Percentiles rank a stretch among this genome's conserved stretches.
Conservation (phyloP, 1,140 invertebrate species). For the Globodera ellingtonae region DNA sequence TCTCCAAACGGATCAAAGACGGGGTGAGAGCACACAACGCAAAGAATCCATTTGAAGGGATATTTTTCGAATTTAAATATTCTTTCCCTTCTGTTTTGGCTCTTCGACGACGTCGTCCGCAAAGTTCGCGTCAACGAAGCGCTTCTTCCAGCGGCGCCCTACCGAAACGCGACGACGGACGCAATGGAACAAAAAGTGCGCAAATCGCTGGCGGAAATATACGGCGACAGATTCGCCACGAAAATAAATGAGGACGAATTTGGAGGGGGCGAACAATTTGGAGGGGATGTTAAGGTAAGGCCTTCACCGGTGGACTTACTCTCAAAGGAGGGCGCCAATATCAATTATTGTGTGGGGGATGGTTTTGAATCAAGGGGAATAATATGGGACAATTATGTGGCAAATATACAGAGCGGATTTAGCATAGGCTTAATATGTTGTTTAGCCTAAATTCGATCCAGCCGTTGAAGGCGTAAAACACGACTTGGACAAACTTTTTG, state of each 20-base stretch:
- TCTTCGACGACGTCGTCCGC: slow-evolving; percentile 89
- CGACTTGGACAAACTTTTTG: slow-evolving; percentile 78
- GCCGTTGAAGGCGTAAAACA: slow-evolving; percentile 74
- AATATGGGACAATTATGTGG: too few species aligned
- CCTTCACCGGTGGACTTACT: not conserved
- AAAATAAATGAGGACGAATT: slow-evolving; percentile 72
- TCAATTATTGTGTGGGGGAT: too few species aligned
- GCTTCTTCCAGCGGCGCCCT: slow-evolving; percentile 73
- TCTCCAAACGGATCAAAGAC: slow-evolving; percentile 87
- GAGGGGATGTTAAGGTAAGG: slow-evolving; percentile 72
- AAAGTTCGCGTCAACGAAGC: slow-evolving; percentile 85
- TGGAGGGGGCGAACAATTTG: slow-evolving; percentile 81
- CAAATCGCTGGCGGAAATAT: slow-evolving; percentile 87
- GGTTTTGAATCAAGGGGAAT: too few species aligned
- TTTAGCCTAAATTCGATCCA: slow-evolving; percentile 29
- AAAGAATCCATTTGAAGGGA: too few species aligned
- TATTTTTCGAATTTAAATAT: slow-evolving; percentile 19
- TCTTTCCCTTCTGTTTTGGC: slow-evolving; percentile 66
- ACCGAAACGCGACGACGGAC: slow-evolving; percentile 82
- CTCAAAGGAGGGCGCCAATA: not conserved
- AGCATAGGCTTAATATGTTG: too few species aligned
- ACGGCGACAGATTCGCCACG: slow-evolving; percentile 71
- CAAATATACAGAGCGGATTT: too few species aligned
- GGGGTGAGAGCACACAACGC: slow-evolving; percentile 67
- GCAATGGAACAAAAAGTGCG: slow-evolving; percentile 86